Percentiles rank a stretch among this genome's conserved stretches.
These are phyloP conservation scores for Oeneis ivallda DNA, from an alignment of 2,888 invertebrate species.

Conservation along the genomic window DNA sequence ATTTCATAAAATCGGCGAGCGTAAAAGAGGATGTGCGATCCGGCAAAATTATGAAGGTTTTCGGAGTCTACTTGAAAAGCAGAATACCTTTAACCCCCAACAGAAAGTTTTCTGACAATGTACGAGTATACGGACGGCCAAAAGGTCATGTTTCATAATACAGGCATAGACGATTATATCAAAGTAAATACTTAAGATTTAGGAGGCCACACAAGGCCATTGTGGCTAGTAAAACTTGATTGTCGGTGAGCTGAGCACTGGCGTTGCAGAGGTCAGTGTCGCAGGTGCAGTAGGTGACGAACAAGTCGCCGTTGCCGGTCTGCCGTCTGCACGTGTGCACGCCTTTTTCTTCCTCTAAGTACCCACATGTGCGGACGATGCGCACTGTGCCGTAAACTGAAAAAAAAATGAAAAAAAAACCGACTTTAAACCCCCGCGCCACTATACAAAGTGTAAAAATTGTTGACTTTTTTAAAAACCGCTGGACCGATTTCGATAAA, in stretches of 20 bases:
- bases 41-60: too few species aligned
- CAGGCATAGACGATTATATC: conserved; percentile 2
- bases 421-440: too few species aligned
- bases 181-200: conserved; percentile 9
- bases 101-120: too few species aligned
- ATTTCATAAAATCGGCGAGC: too few species aligned
- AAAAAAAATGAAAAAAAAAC: conserved; percentile 32
- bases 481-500: too few species aligned
- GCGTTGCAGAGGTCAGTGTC: conserved; percentile 89
- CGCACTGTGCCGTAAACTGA: conserved; percentile 89
- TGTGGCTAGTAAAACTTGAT: conserved; percentile 47
- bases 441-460: too few species aligned
- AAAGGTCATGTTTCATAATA: background rate
- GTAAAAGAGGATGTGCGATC: too few species aligned
- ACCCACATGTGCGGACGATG: conserved; percentile 91
- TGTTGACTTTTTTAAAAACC: too few species aligned
- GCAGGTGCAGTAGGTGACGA: conserved; percentile 89
- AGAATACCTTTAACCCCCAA: too few species aligned
- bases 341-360: conserved; percentile 84
- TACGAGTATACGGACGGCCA: too few species aligned
- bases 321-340: conserved; percentile 84
- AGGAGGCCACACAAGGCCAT: conserved; percentile 1
- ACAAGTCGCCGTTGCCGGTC: conserved; percentile 87
- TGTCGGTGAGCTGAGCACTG: conserved; percentile 48
- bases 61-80: too few species aligned